Conservation (phyloP, 2,888 invertebrate species). For the Pseudococcus jackbeardsleyi region DNA sequence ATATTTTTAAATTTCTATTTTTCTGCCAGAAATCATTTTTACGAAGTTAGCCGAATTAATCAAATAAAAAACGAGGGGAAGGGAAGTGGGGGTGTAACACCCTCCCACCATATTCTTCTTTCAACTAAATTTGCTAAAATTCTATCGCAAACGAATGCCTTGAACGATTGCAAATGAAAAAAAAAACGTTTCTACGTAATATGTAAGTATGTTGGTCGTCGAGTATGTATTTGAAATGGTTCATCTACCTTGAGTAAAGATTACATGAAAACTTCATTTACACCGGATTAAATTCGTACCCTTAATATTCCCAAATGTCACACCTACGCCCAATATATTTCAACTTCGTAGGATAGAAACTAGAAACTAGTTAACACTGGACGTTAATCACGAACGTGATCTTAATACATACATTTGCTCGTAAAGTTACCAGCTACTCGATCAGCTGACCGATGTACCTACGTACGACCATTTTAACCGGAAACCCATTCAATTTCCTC, state of each 20-base stretch:
- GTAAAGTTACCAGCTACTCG: neutral
- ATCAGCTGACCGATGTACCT: neutral
- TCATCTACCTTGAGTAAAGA: constrained; percentile 38
- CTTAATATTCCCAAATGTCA: constrained; percentile 33
- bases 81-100: too few relatives aligned
- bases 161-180: neutral
- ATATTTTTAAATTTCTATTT: too few relatives aligned
- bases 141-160: neutral
- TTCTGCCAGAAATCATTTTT: too few relatives aligned
- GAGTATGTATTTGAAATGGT: neutral
- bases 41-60: too few relatives aligned
- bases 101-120: too few relatives aligned
- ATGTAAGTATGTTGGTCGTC: neutral
- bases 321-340: neutral
- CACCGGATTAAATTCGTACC: constrained; percentile 15
- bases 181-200: neutral
- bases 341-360: neutral
- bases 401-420: constrained; percentile 25
- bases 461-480: neutral
- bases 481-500: constrained; percentile 4
- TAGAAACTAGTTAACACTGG: constrained; percentile 16
- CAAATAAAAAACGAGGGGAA: too few relatives aligned
- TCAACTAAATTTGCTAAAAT: too few relatives aligned
- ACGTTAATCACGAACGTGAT: constrained; percentile 32
- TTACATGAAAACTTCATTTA: constrained; percentile 12